Base-by-base conservation (phyloP, 30 jellyfish, hydroid and myxozoan species). In the Aurelia sp. region DNA sequence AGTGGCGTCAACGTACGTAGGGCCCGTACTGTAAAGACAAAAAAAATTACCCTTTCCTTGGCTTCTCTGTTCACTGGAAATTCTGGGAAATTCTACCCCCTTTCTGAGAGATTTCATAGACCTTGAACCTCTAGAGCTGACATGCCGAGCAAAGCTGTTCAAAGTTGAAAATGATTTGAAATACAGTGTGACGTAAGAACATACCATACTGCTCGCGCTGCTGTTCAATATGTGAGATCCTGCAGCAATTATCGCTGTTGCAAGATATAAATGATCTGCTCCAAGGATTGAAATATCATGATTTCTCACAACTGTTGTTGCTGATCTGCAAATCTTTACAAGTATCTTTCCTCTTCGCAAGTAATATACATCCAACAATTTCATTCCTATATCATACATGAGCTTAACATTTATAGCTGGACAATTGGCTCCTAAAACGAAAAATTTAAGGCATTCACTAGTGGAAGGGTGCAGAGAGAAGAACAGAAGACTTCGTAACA, bases 181-280 rank as follows among this genome's bases (percentile, higher is more conserved):
- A 38, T 5, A 38, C 7, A 38, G 3, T 38, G 9, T 38, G 3
- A 12, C 9, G 2, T 44, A 8, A 44, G 3, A 9, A 35, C 85
- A 9, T 91, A 91, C 97, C 92, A 30, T 33, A 17, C 78, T 80
- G 72, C 76, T 59, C 8, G 50, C 17, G n/a, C 41, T 71, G 33
- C 59, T 57, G 51, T 92, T 81, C 27, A 92, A 20, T 3, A 86
- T 51, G 11, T 72, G 72, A 6, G 98, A 53, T 5, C 94, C 97
- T 8, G 98, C 91, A 2, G 73, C 88, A 12, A 92, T 86, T 67
- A 87, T 40, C 0, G 96, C 88, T 0, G 98, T 77, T n/a, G 98
- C 97, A 62, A 92, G 89, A 67, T 86, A 84, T 59, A 92, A 75
- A 30, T 67, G 65, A 59, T 92, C 92, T 31, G 86, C 74, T 21